Evolutionary conservation across 2,797 vertebrate genomes (phyloP).

Genomic region (Telmatherina bonti): DNA sequence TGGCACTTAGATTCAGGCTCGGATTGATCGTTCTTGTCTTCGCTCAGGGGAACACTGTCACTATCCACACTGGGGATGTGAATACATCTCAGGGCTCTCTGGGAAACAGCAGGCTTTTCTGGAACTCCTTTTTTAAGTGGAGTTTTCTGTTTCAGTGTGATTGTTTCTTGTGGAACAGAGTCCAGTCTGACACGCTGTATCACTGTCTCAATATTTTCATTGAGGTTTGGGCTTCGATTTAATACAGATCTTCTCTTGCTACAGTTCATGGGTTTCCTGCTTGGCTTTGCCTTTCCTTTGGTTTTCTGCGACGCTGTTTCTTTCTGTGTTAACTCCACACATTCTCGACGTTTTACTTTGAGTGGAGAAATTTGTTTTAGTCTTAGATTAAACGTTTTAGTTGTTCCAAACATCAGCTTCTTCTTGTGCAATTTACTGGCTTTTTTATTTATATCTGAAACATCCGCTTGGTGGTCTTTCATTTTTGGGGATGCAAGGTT

Average conservation of each 20-base stretch:
- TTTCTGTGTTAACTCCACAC: conserved; percentile 61
- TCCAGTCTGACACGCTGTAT: conserved; percentile 55
- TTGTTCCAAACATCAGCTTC: conserved; percentile 87
- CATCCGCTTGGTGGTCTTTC: conserved; percentile 35
- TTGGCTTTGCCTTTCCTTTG: conserved; percentile 51
- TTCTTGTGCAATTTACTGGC: conserved; percentile 61
- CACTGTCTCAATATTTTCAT: conserved; percentile 76
- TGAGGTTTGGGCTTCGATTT: conserved; percentile 45
- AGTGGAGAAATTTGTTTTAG: conserved; percentile 81
- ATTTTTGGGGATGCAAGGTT: conserved; percentile 18
- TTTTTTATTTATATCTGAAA: conserved; percentile 16
- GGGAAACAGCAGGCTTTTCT: conserved; percentile 21
- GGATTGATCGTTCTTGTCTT: conserved; percentile 47
- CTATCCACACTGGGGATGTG: conserved; percentile 59
- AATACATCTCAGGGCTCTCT: conserved; percentile 35
- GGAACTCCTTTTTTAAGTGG: background rate
- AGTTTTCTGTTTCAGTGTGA: conserved; percentile 17
- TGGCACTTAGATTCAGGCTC: conserved; percentile 31
- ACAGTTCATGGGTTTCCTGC: conserved; percentile 12
- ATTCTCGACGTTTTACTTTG: conserved; percentile 77
- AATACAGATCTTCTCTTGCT: conserved; percentile 34
- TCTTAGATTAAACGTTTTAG: conserved; percentile 87
- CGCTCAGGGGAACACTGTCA: conserved; percentile 49
- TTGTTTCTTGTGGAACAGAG: conserved; percentile 14
- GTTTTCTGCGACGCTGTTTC: conserved; percentile 42